A percentile compares a stretch with the other conserved stretches of the same genome.
Evolutionary conservation across 1,140 invertebrate genomes (phyloP).

Genomic region (Drosophila takahashii): DNA sequence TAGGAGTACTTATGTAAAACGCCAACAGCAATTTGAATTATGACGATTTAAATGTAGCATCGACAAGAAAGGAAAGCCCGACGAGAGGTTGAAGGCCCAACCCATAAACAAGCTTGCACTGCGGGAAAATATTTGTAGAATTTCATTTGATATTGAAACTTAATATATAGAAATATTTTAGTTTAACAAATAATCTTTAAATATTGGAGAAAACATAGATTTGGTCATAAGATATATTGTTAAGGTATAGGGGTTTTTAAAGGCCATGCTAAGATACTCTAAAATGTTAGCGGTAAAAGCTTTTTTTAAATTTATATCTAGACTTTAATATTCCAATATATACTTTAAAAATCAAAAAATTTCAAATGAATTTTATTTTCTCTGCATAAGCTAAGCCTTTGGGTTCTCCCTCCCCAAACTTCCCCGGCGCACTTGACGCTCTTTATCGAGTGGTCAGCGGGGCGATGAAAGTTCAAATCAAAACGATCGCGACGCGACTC

Average conservation of each 20-base stretch:
- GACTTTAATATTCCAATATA: too few species aligned
- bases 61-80: constrained; percentile 32
- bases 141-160: neutral
- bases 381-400: neutral
- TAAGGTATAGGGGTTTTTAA: too few species aligned
- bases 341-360: too few species aligned
- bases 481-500: constrained; percentile 28
- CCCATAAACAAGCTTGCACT: constrained; percentile 17
- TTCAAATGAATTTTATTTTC: neutral
- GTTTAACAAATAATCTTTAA: too few species aligned
- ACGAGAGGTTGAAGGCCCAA: constrained; percentile 8
- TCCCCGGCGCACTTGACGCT: constrained; percentile 40
- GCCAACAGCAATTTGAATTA: constrained; percentile 54
- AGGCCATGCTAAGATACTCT: too few species aligned
- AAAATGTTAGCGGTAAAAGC: too few species aligned
- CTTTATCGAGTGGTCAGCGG: constrained; percentile 37
- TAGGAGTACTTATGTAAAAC: constrained; percentile 44
- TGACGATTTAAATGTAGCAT: constrained; percentile 60
- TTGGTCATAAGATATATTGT: too few species aligned
- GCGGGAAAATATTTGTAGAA: constrained; percentile 3
- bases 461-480: constrained; percentile 59
- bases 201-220: too few species aligned
- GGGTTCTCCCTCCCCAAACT: constrained; percentile 12
- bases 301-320: too few species aligned
- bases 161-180: neutral